These are phyloP conservation scores for Leptinotarsa tumamoca DNA, from an alignment of 2,888 invertebrate species.

Conservation along the genomic window DNA sequence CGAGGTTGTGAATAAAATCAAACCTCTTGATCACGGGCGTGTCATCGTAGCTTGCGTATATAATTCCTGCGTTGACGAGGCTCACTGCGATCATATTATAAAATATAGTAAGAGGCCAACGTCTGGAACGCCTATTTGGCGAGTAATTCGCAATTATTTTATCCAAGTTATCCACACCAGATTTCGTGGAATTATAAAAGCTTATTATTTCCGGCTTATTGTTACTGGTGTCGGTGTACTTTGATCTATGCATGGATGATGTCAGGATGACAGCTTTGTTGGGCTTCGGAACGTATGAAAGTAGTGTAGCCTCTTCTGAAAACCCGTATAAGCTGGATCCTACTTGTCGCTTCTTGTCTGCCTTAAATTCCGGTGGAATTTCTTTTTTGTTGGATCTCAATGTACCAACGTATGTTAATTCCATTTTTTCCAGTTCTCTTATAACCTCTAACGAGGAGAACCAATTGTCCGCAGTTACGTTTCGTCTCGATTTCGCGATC, in stretches of 20 bases:
- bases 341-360: background rate
- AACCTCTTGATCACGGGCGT: too few relatives aligned
- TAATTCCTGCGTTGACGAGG: too few relatives aligned
- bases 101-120: too few relatives aligned
- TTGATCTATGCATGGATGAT: background rate
- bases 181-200: background rate
- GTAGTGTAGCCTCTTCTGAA: background rate
- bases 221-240: background rate
- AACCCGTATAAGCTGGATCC: conserved; percentile 1
- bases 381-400: background rate
- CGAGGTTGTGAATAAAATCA: too few relatives aligned
- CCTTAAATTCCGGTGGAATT: background rate
- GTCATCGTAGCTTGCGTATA: too few relatives aligned
- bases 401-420: background rate
- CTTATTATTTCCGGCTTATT: conserved; percentile 1
- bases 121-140: background rate
- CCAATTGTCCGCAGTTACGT: background rate
- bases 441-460: background rate
- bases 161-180: background rate
- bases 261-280: background rate
- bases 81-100: too few relatives aligned
- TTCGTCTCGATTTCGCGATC: background rate
- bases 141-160: conserved; percentile 1
- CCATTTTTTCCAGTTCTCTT: background rate
- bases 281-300: background rate